Evolutionary conservation across 2,113 vertebrate genomes (phyloP), one percentile per base, ranked within the genome.

Genomic region (Donacobius atricapilla): DNA sequence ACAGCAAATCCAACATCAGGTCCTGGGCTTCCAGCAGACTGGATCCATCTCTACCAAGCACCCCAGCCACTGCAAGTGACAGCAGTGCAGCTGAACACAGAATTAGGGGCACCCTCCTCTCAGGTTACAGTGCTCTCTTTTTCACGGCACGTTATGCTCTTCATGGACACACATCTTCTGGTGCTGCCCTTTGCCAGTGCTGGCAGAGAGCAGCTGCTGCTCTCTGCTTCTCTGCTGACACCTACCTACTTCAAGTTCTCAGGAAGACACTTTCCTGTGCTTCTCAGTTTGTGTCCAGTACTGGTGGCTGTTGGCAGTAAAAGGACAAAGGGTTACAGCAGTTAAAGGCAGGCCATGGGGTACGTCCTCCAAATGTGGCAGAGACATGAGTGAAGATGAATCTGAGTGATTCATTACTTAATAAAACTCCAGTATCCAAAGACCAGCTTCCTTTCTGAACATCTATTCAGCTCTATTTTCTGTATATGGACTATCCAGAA

Each of bases 401-500:
- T 35, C 60, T 37, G 23, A 72, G 75, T 53, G 39, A 50, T 45
- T 58, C 37, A 23, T 93, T 94, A 87, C 54, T 50, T 89, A 89
- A 89, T 23, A 60, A 53, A 84, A 64, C 44, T 78, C 70, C 64
- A 39, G 17, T 14, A 48, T 39, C 51, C 61, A 48, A 85, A 91
- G 70, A 77, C 9, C 70, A 57, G 17, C 17, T 31, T 82, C 51
- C 50, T 47, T 87, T 78, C 50, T 10, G 0, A 89, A 50, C 37
- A 31, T 33, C 24, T 33, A 56, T 83, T 69, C 78, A 82, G 77
- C 45, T 86, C 64, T 66, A 47, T 77, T 93, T 93, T 95, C 75
- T 88, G 40, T 83, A 72, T 51, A 48, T 80, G 71, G 77, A 45
- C 47, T 66, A 68, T 53, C 54, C 76, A 77, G 47, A 95, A 90